phyloP scores from a whole-genome alignment of 2,113 vertebrate genomes.

The Brachionichthys hirsutus region DNA sequence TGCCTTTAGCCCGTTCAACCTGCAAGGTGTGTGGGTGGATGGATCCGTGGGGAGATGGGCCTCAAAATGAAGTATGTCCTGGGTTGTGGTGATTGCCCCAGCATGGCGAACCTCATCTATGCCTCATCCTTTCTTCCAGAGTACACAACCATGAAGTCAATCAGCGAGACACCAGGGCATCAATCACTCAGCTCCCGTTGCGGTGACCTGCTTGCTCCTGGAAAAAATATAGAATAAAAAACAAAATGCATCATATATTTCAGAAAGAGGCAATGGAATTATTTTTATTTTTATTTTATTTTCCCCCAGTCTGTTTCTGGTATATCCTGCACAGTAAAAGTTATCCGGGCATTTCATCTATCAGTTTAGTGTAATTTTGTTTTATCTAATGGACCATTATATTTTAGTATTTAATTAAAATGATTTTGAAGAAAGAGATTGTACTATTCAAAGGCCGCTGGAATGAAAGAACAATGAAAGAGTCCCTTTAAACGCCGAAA shows the following conservation, averaged over 20 bases:
- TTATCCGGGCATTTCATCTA: constrained; percentile 30
- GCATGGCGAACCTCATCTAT: constrained; percentile 53
- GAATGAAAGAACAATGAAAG: too few species aligned
- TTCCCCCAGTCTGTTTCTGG: constrained; percentile 17
- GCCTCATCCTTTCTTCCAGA: constrained; percentile 68
- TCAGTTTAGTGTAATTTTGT: constrained; percentile 33
- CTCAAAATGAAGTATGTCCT: constrained; percentile 57
- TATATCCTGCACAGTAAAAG: constrained; percentile 2
- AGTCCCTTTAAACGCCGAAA: too few species aligned
- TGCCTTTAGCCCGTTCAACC: constrained; percentile 55
- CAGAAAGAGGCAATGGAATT: constrained; percentile 7
- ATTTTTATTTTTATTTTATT: too few species aligned
- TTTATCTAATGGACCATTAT: constrained; percentile 27
- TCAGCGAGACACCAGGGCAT: constrained; percentile 69
- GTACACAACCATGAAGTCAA: constrained; percentile 74
- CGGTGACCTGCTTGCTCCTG: constrained; percentile 58
- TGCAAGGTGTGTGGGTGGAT: constrained; percentile 48
- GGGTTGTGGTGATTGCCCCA: constrained; percentile 51
- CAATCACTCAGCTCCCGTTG: constrained; percentile 71
- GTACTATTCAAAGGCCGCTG: too few species aligned
- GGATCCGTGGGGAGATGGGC: constrained; percentile 35
- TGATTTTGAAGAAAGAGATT: constrained; percentile 22
- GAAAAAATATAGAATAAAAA: constrained; percentile 38
- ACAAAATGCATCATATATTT: constrained; percentile 21
- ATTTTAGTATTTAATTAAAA: constrained; percentile 49